Evolutionary conservation across 2,113 vertebrate species (phyloP).

Genomic region (Cyprinodon brontotheroides): DNA sequence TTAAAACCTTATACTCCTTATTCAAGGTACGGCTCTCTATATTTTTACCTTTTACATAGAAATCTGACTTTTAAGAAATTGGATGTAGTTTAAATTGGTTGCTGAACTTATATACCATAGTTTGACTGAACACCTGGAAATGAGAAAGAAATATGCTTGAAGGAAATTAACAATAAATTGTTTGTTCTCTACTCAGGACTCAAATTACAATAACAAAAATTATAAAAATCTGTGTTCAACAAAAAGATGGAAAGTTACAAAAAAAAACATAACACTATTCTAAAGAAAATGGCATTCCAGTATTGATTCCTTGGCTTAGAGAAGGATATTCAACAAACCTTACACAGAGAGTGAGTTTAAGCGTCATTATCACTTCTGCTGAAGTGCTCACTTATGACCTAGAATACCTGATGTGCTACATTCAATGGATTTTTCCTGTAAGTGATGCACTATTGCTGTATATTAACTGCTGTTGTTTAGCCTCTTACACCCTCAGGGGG

Average conservation of each 20-base stretch:
- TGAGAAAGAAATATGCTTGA: no score
- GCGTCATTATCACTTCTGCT: not conserved
- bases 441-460: not conserved
- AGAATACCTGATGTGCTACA: not conserved
- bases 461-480: not conserved
- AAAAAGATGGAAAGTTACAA: not conserved
- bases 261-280: constrained; percentile 21
- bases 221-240: not conserved
- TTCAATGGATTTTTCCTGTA: not conserved
- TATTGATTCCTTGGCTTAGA: not conserved
- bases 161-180: not conserved
- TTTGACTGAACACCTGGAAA: not conserved
- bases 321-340: constrained; percentile 24
- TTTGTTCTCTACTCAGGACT: not conserved
- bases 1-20: not conserved
- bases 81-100: not conserved
- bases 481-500: no score
- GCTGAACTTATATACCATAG: not conserved
- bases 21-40: constrained; percentile 45
- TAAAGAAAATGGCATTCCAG: constrained; percentile 7
- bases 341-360: constrained; percentile 32
- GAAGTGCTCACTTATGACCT: not conserved
- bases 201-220: not conserved
- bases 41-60: not conserved
- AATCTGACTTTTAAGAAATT: not conserved